Base-by-base conservation (phyloP, 2,797 vertebrate species). In the Pseudopleuronectes americanus region DNA sequence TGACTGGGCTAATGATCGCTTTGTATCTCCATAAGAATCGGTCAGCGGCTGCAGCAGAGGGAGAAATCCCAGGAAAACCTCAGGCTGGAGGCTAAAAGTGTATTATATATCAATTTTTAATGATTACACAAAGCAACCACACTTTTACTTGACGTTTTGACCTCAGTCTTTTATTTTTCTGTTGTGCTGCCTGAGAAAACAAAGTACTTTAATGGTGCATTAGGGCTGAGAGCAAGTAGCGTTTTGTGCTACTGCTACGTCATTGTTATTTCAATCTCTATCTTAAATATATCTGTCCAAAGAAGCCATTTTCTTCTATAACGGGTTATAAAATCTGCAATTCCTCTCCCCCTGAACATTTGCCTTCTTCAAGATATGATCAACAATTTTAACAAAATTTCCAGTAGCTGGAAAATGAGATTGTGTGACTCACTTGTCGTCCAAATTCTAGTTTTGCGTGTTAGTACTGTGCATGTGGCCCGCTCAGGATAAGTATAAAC, bases 1-100 rank as follows among this genome's bases (percentile, higher is more conserved):
- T 76, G 74, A 79, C 60, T 22, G 41, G 47, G 69, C 73, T 79
- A 80, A 86, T 82, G 73, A 76, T 66, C 67, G 45, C 74, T 47
- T 43, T 63, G 57, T 64, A 83, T 87, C 80, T 24, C 24, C 38
- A 49, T 22, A 67, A 59, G 48, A 64, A 64, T 69, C 54, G 64
- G 71, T 56, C 58, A 68, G 65, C 14, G 9, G 23, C 64, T 28
- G 52, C 60, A 56, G 64, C 57, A 38, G 72, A 62, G 63, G 12
- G 43, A 36, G 12, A 68, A 57, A n/a, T 68, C 51, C 48, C 22
- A 38, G 64, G 54, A 47, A 63, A 77, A 68, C 43, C n/a, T 6
- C 31, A 8, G 8, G 52, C 59, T 74, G 54, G 26, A 76, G 54
- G 54, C 33, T 36, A 53, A 61, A 14, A 43, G 12, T 53, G 19